Percentiles rank a stretch among this genome's conserved stretches.
Conservation (phyloP, 2,888 invertebrate species). For the Zygogramma bicolorata region DNA sequence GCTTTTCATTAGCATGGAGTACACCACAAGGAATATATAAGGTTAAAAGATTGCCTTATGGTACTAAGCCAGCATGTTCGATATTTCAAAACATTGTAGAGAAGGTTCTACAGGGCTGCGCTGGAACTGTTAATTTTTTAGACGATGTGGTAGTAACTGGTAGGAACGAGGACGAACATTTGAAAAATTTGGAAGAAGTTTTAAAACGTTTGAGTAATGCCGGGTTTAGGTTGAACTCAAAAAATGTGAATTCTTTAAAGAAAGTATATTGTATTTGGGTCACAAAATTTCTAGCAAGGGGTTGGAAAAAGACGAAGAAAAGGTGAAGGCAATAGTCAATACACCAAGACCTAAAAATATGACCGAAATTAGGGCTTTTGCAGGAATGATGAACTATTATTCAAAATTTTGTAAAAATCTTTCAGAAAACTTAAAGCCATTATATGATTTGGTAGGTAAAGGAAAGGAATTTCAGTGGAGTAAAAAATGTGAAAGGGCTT, state of each 20-base stretch:
- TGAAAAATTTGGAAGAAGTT: conserved; percentile 30
- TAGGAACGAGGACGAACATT: conserved; percentile 27
- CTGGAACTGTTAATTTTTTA: conserved; percentile 35
- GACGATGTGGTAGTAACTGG: conserved; percentile 55
- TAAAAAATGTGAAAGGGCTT: no score
- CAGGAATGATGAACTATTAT: conserved; percentile 62
- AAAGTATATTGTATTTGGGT: conserved; percentile 45
- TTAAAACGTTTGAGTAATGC: conserved; percentile 24
- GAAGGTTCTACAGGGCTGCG: conserved; percentile 41
- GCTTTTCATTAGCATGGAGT: conserved; percentile 54
- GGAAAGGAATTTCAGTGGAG: background rate
- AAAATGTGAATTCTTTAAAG: conserved; percentile 54
- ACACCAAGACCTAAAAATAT: background rate
- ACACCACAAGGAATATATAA: conserved; percentile 21
- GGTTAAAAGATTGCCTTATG: conserved; percentile 55
- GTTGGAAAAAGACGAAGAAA: conserved; percentile 19
- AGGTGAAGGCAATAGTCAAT: conserved; percentile 42
- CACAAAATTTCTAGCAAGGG: conserved; percentile 16
- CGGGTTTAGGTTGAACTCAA: conserved; percentile 51
- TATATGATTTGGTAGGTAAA: conserved; percentile 46
- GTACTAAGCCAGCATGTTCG: conserved; percentile 57
- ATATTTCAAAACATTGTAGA: conserved; percentile 59
- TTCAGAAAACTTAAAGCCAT: conserved; percentile 50
- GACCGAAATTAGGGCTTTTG: background rate
- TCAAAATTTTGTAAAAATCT: conserved; percentile 57